Conservation (phyloP, 2,113 vertebrate species). For the Gavia stellata region DNA sequence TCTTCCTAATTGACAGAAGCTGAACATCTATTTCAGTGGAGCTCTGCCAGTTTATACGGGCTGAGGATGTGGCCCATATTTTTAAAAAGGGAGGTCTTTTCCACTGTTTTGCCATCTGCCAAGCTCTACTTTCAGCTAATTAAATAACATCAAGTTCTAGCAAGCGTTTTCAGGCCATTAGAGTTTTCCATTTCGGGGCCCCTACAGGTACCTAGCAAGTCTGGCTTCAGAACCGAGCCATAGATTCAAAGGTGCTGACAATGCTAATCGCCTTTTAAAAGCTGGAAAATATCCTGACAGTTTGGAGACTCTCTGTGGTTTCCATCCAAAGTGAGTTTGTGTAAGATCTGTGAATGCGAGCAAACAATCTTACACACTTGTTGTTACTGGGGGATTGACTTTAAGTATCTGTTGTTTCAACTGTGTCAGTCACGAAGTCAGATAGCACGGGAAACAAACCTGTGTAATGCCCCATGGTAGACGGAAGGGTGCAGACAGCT, state of each 20-base stretch:
- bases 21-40: slow-evolving; percentile 10
- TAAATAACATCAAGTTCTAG: slow-evolving; percentile 2
- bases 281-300: neutral
- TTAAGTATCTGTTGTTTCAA: neutral
- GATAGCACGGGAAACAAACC: neutral
- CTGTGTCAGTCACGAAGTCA: neutral
- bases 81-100: slow-evolving; percentile 48
- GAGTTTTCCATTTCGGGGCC: slow-evolving; percentile 4
- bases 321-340: neutral
- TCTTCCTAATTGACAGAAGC: neutral
- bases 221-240: neutral
- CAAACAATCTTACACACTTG: neutral
- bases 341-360: neutral
- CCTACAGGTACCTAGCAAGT: neutral
- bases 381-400: neutral
- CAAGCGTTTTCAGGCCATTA: neutral
- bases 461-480: neutral
- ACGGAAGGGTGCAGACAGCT: neutral
- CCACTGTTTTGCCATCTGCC: slow-evolving; percentile 43
- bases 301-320: neutral
- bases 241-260: neutral
- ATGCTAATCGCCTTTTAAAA: neutral
- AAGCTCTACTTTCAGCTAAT: slow-evolving; percentile 15
- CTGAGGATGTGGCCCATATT: slow-evolving; percentile 39
- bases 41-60: slow-evolving; percentile 37